Evolutionary conservation across 2,888 invertebrate genomes (phyloP), one percentile per base, ranked within the genome.

Genomic region (Unio pictorum): DNA sequence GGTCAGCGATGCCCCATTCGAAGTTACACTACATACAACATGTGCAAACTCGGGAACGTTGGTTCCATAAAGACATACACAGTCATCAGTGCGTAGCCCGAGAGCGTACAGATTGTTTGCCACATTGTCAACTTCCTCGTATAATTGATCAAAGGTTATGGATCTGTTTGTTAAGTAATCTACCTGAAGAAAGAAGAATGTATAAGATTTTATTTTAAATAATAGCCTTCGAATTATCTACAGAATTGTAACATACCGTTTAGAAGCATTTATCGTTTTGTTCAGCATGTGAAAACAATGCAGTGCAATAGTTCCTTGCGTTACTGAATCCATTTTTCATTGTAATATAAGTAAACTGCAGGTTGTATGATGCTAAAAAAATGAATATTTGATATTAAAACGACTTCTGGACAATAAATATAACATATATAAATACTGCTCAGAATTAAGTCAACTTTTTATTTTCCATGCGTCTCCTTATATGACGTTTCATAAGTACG

Each of bases 41-140:
- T 85, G 80, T 7, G 78, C 76, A 70, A 84, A 86, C 66, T 89
- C 85, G 0, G 84, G 83, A 8, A 76, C 69, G 75, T 89, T 89
- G 1, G 84, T 74, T 20, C 84, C 83, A 74, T 75, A 86, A 11
- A 88, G 64, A 34, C 85, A 86, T 3, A 86, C 81, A 1, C 85
- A 79, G 58, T 89, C 87, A 3, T 85, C 82, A 34, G 80, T 78
- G 7, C 69, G 72, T 55, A 88, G 65, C 0, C 87, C 87, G 20
- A 81, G 66, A 6, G 73, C 67, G 26, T 66, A 68, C 3, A 88
- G 74, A 20, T 77, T 82, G 60, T 72, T 73, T 11, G 81, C 74
- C 15, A 81, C 78, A 26, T 72, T 73, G 7, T 68, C 28, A 1
- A 84, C 70, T 45, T 79, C 74, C 20, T 79, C 80, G 45, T 81